Conservation (phyloP, 2,888 invertebrate species). For the Habroteleia sp. region DNA sequence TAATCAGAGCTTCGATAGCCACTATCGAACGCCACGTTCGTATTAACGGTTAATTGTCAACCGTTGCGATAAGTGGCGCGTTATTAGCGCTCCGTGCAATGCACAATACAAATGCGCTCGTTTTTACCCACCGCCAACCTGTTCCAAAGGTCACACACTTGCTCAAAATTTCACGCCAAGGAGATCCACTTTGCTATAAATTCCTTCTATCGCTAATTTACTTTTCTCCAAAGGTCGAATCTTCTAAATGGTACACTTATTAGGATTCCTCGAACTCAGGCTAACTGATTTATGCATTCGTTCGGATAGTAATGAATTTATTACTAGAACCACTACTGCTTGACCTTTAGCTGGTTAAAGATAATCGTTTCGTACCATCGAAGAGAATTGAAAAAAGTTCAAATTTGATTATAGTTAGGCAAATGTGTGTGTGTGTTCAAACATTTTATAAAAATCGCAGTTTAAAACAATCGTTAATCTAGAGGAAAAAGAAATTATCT, state of each 20-base stretch:
- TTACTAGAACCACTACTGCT: too few relatives aligned
- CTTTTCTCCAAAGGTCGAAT: neutral
- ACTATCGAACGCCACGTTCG: neutral
- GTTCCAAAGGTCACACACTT: too few relatives aligned
- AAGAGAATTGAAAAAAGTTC: too few relatives aligned
- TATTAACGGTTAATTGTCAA: slow-evolving; percentile 26
- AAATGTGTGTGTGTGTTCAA: too few relatives aligned
- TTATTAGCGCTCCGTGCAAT: slow-evolving; percentile 8
- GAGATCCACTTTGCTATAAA: neutral
- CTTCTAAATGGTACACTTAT: neutral
- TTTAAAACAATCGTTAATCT: too few relatives aligned
- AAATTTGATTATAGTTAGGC: too few relatives aligned
- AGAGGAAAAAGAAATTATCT: too few relatives aligned
- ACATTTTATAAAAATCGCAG: too few relatives aligned
- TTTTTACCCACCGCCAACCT: too few relatives aligned
- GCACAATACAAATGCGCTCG: neutral
- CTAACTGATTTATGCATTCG: neutral
- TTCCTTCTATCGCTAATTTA: neutral
- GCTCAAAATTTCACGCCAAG: neutral
- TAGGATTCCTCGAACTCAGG: neutral
- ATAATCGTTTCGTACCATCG: too few relatives aligned
- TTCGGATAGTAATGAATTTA: too few relatives aligned
- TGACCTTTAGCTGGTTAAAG: too few relatives aligned
- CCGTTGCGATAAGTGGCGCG: slow-evolving; percentile 13
- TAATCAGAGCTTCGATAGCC: slow-evolving; percentile 22